Evolutionary conservation across 2,888 invertebrate genomes (phyloP), one percentile per base, ranked within the genome.

Genomic region (Chalcosyrphus nemorum): DNA sequence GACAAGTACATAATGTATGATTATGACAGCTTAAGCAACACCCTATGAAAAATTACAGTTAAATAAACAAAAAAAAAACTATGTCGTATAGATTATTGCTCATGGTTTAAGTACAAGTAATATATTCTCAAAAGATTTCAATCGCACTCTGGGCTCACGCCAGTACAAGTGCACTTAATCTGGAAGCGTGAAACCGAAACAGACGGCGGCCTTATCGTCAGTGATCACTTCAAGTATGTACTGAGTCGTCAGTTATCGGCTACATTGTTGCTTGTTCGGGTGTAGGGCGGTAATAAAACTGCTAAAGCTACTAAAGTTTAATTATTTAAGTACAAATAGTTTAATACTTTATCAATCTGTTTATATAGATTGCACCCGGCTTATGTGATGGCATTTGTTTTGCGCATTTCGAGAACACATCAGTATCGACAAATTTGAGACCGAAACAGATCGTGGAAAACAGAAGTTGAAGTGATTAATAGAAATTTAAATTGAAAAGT

Each of bases 181-280:
- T 6, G 7, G 21, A 13, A 29, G 24, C 15, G 5, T 24, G 15
- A 32, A 32, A 29, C 21, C n/a, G n/a, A 32, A 15, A 7, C 15
- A 17, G 38, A 61, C n/a, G n/a, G n/a, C n/a, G n/a, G n/a, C 63
- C 43, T 72, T 63, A 72, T 72, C 72, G 41, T 59, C 24, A 11
- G 17, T 11, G 15, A 7, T 13, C 15, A 43, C 32, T 41, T 32
- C 6, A 41, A 52, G 57, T n/a, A n/a, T n/a, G n/a, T 59, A 47
- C 11, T 70, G 17, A 38, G 52, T 41, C 38, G n/a, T 3, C 19
- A 61, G 61, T 15, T 41, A 72, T 72, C 72, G 29, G 21, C 15
- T 19, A 72, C 15, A 54, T 52, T 43, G 21, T 32, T 72, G 21
- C 32, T 63, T 27, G 9, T 15, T 17, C 29, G 29, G 21, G 21